Evolutionary conservation across 2,113 vertebrate genomes (phyloP).

Genomic region (Spea multiplicata): DNA sequence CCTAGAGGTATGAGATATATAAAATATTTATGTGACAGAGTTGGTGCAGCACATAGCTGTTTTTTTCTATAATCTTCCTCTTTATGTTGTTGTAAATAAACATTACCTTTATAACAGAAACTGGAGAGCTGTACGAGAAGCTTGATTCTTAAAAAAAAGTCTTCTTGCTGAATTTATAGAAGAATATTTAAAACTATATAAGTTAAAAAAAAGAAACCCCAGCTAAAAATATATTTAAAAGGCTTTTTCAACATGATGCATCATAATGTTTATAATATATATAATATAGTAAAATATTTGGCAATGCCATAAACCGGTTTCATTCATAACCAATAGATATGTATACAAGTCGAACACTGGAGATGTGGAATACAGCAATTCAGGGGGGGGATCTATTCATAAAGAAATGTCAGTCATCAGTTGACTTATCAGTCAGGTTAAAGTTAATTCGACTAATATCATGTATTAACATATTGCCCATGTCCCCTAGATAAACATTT

Average conservation of each 20-base stretch:
- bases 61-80: conserved; percentile 81
- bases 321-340: no score
- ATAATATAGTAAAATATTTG: no score
- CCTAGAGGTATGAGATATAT: conserved; percentile 81
- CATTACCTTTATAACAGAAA: conserved; percentile 71
- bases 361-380: no score
- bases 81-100: conserved; percentile 85
- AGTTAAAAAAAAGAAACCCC: background rate
- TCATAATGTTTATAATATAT: background rate
- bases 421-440: no score
- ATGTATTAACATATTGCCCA: no score
- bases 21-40: conserved; percentile 83
- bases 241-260: background rate
- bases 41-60: conserved; percentile 74
- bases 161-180: conserved; percentile 6
- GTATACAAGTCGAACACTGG: no score
- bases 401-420: no score
- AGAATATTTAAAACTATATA: background rate
- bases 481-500: no score
- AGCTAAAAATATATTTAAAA: background rate
- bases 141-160: background rate
- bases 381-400: no score
- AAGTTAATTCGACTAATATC: no score
- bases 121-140: background rate
- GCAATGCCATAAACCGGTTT: no score